Evolutionary conservation across 1,140 invertebrate species (phyloP).

Genomic region (Campoletis sonorensis): DNA sequence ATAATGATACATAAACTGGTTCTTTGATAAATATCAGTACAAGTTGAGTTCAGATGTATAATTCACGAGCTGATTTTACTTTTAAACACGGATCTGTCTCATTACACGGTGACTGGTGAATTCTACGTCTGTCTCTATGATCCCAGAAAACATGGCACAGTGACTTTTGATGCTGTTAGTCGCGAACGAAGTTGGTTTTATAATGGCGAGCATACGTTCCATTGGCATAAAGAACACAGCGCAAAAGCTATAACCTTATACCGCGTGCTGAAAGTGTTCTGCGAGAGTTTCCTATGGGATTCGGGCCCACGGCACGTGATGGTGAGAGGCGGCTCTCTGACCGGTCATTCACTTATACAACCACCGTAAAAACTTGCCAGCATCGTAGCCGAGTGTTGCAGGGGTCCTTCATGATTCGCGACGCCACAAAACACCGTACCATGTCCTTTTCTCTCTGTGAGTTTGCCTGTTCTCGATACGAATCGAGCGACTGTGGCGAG

Average conservation of each 20-base stretch:
- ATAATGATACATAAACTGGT: too few species aligned
- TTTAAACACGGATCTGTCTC: too few species aligned
- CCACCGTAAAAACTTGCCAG: constrained; percentile 46
- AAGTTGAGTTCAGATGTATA: too few species aligned
- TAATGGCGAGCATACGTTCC: not conserved
- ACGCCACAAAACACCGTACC: too few species aligned
- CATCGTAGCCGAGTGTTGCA: not conserved
- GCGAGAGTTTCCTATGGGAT: constrained; percentile 16
- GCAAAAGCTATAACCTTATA: not conserved
- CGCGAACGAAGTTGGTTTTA: not conserved
- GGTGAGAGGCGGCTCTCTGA: constrained; percentile 70
- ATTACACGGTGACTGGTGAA: too few species aligned
- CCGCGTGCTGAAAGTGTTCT: not conserved
- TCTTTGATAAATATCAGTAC: too few species aligned
- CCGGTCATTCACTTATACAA: constrained; percentile 71
- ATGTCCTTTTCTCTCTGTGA: not conserved
- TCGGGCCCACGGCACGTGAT: constrained; percentile 36
- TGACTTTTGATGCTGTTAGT: too few species aligned
- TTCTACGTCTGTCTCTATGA: too few species aligned
- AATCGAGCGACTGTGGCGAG: not conserved
- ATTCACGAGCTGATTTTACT: too few species aligned
- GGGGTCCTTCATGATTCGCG: not conserved
- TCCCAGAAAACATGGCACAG: too few species aligned
- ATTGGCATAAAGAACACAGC: not conserved
- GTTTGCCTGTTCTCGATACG: constrained; percentile 33